Base-by-base conservation (phyloP, 2,888 invertebrate species). In the Molanna angustata region DNA sequence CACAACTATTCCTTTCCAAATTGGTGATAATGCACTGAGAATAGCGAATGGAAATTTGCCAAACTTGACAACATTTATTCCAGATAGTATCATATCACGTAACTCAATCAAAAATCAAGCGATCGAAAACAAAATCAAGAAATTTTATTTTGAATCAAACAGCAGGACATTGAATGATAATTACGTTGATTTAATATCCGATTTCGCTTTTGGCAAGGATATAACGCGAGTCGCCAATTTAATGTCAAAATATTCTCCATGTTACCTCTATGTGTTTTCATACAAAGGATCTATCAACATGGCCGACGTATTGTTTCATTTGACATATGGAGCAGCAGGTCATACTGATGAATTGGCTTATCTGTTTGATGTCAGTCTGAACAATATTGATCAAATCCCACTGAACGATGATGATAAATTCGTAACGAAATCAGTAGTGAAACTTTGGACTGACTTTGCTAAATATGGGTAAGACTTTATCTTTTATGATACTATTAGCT, bases 401-500 rank as follows among this genome's bases (percentile, higher is more conserved):
- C 22, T 11, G 2, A 48, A 37, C n/a, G 39, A 14, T 1, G 14
- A 21, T n/a, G 49, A 49, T 16, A 16, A 18, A 11, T 13, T 13
- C 3, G 21, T 35, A 11, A 45, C 37, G 16, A 32, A 52, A 20
- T 9, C 21, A 14, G 4, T 53, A 16, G 9, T 31, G 3, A 16
- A 20, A n/a, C 33, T 53, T 52, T 56, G 56, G 56, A 53, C 56
- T 7, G 52, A 56, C 31, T 56, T 52, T 45, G 56, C 48, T 4
- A 56, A 56, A 52, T 49, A 14, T 40, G 52, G 56, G 56, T 56
- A 45, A 39, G 47, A 32, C 17, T 31, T 52, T 11, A 6, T 3
- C 7, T 43, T 17, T 3, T 7, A 19, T 33, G 14, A 33, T 33
- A n/a, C 33, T 31, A 51, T 64, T 67, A 59, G 72, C 71, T 56